Base-by-base conservation (phyloP, 2,888 invertebrate species). In the Trichacis sp. region DNA sequence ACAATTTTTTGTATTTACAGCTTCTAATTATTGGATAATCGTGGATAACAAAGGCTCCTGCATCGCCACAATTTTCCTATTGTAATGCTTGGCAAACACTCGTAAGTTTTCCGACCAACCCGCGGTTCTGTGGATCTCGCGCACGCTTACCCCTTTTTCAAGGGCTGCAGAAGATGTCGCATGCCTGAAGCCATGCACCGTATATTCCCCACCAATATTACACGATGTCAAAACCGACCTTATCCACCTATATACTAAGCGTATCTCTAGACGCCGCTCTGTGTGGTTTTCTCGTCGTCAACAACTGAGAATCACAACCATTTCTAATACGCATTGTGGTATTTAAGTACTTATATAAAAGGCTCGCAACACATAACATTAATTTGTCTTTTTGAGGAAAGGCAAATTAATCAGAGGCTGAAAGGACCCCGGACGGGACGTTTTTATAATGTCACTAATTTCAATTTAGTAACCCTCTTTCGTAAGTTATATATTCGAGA, bases 171-270 rank as follows among this genome's bases (percentile, higher is more conserved):
- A 59, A 1, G 49, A 54, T 1, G 64, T 40, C 6, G 70, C 67
- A 48, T 65, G 65, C 15, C 61, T 56, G 1, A 58, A 61, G 9
- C 60, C 57, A 36, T 70, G 64, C 2, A 57, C 63, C 1, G 64
- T 56, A 19, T 55, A 60, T 8, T 57, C 55, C 1, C 20, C n/a
- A 12, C 43, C 30, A 12, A 68, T 51, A 1, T 57, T 61, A 20
- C 57, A 59, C 6, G 43, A 17, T 1, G 14, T 15, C 8, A 66
- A 15, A 1, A 15, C 5, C 2, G 49, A 11, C 20, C 43, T 55
- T 6, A 69, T 52, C 62, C 66, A 67, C 6, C 62, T 50, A 19
- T 57, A 53, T 6, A 57, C 48, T 11, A 53, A 20, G 12, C n/a
- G 19, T 4, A 42, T 40, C 9, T n/a, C n/a, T n/a, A n/a, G 19